These are phyloP conservation scores for Gerris buenoi DNA, from an alignment of 1,140 invertebrate species.

Conservation along the genomic window DNA sequence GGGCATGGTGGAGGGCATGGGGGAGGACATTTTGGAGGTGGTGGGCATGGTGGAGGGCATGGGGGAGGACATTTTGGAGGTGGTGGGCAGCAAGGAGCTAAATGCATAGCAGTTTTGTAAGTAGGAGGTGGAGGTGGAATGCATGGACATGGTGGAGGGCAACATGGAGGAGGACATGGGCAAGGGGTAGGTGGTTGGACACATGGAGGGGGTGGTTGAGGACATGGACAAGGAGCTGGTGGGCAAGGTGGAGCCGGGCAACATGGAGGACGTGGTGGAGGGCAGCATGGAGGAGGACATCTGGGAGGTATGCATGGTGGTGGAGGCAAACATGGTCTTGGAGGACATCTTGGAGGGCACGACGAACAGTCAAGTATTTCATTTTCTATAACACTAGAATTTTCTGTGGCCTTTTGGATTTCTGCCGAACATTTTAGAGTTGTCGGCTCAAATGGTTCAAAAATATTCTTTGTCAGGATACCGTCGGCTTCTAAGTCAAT, in stretches of 20 bases:
- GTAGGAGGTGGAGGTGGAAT: not conserved
- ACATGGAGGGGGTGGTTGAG: not conserved
- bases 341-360: not conserved
- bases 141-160: not conserved
- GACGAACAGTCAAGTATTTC: not conserved
- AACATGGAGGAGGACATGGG: not conserved
- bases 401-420: no score
- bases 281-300: not conserved
- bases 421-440: not conserved
- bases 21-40: not conserved
- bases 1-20: not conserved
- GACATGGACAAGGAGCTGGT: not conserved
- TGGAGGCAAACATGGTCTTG: not conserved
- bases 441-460: not conserved
- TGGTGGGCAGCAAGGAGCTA: not conserved
- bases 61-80: not conserved
- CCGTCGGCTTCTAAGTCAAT: not conserved
- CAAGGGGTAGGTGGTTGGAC: not conserved
- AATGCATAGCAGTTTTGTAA: not conserved
- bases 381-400: not conserved
- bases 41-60: not conserved
- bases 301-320: not conserved
- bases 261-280: not conserved
- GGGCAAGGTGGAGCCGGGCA: not conserved
- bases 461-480: not conserved